Conservation (phyloP, 2,888 invertebrate genomes). For the Steinernema carpocapsae region DNA sequence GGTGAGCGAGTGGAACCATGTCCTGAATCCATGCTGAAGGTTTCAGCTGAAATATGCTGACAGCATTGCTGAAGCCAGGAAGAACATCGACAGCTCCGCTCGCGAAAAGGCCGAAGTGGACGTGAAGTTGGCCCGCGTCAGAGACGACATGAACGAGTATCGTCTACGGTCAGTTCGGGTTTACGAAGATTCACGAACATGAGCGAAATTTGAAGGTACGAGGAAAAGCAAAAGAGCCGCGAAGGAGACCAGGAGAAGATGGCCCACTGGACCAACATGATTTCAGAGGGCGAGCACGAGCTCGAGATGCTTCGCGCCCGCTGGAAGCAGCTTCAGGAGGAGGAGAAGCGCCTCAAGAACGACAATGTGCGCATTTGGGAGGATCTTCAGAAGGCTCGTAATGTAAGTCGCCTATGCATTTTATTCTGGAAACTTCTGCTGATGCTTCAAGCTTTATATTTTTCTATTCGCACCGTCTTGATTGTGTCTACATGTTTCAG, state of each 20-base stretch:
- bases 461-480: too few relatives aligned
- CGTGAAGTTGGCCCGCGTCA: slow-evolving; percentile 70
- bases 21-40: background rate
- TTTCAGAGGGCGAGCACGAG: slow-evolving; percentile 67
- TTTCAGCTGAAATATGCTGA: slow-evolving; percentile 70
- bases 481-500: slow-evolving; percentile 41
- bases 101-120: slow-evolving; percentile 72
- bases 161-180: slow-evolving; percentile 52
- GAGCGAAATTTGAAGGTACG: slow-evolving; percentile 54
- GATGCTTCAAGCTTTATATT: too few relatives aligned
- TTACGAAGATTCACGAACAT: background rate
- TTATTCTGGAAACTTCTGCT: too few relatives aligned
- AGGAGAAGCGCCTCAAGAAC: slow-evolving; percentile 64
- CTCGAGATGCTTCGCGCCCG: slow-evolving; percentile 68
- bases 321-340: slow-evolving; percentile 68
- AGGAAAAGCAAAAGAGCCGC: slow-evolving; percentile 64
- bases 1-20: slow-evolving; percentile 41
- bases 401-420: slow-evolving; percentile 43
- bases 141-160: slow-evolving; percentile 71
- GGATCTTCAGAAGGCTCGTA: slow-evolving; percentile 67
- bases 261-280: slow-evolving; percentile 64
- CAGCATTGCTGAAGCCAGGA: slow-evolving; percentile 72
- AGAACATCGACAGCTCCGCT: slow-evolving; percentile 72
- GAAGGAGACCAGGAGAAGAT: slow-evolving; percentile 67
- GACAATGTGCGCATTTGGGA: slow-evolving; percentile 68